Conservation (phyloP, 2,113 vertebrate genomes). For the Ochotona curzoniae region DNA sequence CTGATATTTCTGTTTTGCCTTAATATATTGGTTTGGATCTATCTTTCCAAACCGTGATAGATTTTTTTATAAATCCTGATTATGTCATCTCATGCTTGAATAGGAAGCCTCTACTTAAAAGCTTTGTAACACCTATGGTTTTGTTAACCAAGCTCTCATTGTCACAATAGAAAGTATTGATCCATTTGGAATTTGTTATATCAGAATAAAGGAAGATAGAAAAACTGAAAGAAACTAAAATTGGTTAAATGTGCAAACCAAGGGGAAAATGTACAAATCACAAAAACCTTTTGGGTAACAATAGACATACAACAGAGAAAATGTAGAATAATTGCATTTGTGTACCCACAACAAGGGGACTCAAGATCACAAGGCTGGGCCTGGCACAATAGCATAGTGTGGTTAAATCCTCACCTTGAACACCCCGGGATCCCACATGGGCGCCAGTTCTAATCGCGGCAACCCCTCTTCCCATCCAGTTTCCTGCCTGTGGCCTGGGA, state of each 20-base stretch:
- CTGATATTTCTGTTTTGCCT: conserved; percentile 3
- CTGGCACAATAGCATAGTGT: not conserved
- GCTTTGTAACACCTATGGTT: not conserved
- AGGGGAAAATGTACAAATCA: not conserved
- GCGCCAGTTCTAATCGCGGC: too few species aligned
- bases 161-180: conserved; percentile 6
- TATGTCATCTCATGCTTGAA: conserved; percentile 23
- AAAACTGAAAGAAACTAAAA: conserved; percentile 27
- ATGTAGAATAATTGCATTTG: not conserved
- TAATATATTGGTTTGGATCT: not conserved
- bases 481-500: too few species aligned
- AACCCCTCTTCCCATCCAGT: too few species aligned
- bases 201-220: not conserved
- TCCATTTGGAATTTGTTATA: not conserved
- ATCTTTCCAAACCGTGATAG: not conserved
- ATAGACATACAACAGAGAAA: not conserved
- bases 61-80: conserved; percentile 7
- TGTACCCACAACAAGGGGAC: not conserved
- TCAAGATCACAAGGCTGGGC: not conserved
- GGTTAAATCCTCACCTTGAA: too few species aligned
- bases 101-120: not conserved
- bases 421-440: too few species aligned
- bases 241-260: not conserved
- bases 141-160: conserved; percentile 27
- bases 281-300: not conserved